These are phyloP conservation scores for Drosophila affinis DNA, from an alignment of 2,888 invertebrate species.

Conservation along the genomic window DNA sequence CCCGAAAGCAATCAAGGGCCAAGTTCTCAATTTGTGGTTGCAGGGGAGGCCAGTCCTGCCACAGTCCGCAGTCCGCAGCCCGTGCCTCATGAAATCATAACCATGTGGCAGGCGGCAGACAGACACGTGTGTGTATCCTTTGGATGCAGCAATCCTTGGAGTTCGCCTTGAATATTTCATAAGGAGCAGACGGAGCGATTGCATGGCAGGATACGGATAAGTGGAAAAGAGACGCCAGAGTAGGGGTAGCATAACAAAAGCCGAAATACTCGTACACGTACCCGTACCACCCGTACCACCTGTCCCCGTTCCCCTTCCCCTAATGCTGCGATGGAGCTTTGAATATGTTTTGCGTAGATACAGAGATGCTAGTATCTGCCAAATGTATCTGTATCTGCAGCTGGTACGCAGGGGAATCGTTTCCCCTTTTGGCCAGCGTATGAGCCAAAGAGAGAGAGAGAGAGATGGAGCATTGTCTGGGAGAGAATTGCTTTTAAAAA, in stretches of 20 bases:
- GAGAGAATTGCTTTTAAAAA: constrained; percentile 59
- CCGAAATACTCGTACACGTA: constrained; percentile 36
- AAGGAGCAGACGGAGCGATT: constrained; percentile 35
- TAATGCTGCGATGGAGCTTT: constrained; percentile 12
- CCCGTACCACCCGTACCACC: constrained; percentile 17
- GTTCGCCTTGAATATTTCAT: constrained; percentile 70
- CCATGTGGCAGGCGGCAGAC: neutral
- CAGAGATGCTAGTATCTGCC: constrained; percentile 20
- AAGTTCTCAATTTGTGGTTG: constrained; percentile 39
- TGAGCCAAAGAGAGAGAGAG: constrained; percentile 19
- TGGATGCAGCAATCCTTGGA: constrained; percentile 47
- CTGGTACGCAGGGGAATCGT: constrained; percentile 29
- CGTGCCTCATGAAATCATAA: constrained; percentile 45
- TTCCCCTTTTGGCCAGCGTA: constrained; percentile 19
- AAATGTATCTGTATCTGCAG: constrained; percentile 36
- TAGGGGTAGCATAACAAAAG: constrained; percentile 47
- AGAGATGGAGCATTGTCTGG: constrained; percentile 54
- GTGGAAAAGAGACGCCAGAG: constrained; percentile 19
- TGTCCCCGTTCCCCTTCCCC: neutral
- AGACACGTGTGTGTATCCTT: constrained; percentile 9
- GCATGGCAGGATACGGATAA: constrained; percentile 2
- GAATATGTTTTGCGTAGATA: constrained; percentile 48
- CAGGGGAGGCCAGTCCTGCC: constrained; percentile 5
- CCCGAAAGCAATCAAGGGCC: constrained; percentile 39
- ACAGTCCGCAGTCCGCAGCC: neutral